phyloP scores from a whole-genome alignment of 2,888 invertebrate species.

The Drosophila infuscata region DNA sequence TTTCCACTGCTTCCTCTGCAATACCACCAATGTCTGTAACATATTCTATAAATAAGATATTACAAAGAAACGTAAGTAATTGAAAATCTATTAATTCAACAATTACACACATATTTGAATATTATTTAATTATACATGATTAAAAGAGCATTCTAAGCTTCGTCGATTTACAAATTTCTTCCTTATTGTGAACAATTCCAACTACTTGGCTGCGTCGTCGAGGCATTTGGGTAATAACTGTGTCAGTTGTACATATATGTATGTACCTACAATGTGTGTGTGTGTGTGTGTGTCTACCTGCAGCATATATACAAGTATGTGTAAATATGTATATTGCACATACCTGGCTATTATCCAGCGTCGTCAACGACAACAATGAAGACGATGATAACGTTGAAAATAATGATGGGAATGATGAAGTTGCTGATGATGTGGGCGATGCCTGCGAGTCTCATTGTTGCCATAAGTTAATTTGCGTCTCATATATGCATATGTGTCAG shows the following conservation, averaged over 20 bases:
- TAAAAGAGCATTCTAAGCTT: slow-evolving; percentile 42
- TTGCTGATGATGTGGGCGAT: slow-evolving; percentile 48
- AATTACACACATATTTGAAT: neutral
- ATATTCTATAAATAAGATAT: neutral
- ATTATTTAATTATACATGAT: neutral
- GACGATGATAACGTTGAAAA: slow-evolving; percentile 38
- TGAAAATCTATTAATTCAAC: neutral
- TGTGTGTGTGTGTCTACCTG: neutral
- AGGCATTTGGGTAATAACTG: slow-evolving; percentile 73
- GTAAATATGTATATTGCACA: neutral
- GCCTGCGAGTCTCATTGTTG: slow-evolving; percentile 63
- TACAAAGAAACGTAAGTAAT: neutral
- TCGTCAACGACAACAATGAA: slow-evolving; percentile 69
- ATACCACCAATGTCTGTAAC: neutral
- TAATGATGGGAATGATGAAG: slow-evolving; percentile 35
- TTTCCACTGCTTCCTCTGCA: neutral
- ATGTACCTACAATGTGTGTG: neutral
- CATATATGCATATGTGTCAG: slow-evolving; percentile 74
- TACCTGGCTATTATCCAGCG: slow-evolving; percentile 68
- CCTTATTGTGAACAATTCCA: slow-evolving; percentile 41
- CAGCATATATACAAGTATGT: neutral
- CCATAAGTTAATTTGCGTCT: slow-evolving; percentile 77
- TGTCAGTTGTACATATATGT: slow-evolving; percentile 54
- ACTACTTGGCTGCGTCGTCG: slow-evolving; percentile 59
- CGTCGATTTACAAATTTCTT: neutral